A percentile compares a stretch with the other conserved stretches of the same genome.
Conservation (phyloP, 2,113 vertebrate species). For the Scartelaos histophorus region DNA sequence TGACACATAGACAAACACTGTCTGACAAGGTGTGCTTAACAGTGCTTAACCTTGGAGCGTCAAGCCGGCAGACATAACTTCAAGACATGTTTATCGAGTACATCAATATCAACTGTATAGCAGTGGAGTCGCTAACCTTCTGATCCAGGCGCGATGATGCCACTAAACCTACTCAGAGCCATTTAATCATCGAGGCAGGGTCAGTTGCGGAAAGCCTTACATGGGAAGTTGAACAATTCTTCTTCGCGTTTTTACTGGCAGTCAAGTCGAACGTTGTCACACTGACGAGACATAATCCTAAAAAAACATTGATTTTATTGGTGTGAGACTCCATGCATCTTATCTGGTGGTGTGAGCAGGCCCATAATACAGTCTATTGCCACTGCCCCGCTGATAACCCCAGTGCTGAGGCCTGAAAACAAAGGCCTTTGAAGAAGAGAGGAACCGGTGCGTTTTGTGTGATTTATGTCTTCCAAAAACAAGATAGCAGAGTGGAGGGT, state of each 20-base stretch:
- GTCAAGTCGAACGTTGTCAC: slow-evolving; percentile 41
- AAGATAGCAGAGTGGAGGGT: slow-evolving; percentile 61
- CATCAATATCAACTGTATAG: slow-evolving; percentile 70
- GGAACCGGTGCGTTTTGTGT: slow-evolving; percentile 57
- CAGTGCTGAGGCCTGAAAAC: slow-evolving; percentile 59
- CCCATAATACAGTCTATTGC: slow-evolving; percentile 71
- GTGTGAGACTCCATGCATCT: slow-evolving; percentile 56
- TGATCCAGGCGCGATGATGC: slow-evolving; percentile 56
- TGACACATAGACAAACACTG: slow-evolving; percentile 75
- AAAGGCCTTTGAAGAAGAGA: slow-evolving; percentile 74
- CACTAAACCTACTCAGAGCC: slow-evolving; percentile 36
- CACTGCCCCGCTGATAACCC: slow-evolving; percentile 73
- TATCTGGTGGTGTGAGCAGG: slow-evolving; percentile 62
- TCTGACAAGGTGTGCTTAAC: slow-evolving; percentile 76
- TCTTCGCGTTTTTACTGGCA: slow-evolving; percentile 56
- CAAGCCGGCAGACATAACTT: slow-evolving; percentile 72
- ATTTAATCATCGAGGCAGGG: slow-evolving; percentile 65
- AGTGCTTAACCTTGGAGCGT: slow-evolving; percentile 80
- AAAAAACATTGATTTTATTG: slow-evolving; percentile 53
- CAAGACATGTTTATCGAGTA: slow-evolving; percentile 68
- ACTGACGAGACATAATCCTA: slow-evolving; percentile 47
- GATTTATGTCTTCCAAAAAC: slow-evolving; percentile 70
- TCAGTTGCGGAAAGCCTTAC: slow-evolving; percentile 58
- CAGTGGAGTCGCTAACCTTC: slow-evolving; percentile 58
- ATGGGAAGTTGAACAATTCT: slow-evolving; percentile 69